These are phyloP conservation scores for Panthera uncia DNA, from an alignment of 2,113 vertebrate genomes.

Conservation along the genomic window DNA sequence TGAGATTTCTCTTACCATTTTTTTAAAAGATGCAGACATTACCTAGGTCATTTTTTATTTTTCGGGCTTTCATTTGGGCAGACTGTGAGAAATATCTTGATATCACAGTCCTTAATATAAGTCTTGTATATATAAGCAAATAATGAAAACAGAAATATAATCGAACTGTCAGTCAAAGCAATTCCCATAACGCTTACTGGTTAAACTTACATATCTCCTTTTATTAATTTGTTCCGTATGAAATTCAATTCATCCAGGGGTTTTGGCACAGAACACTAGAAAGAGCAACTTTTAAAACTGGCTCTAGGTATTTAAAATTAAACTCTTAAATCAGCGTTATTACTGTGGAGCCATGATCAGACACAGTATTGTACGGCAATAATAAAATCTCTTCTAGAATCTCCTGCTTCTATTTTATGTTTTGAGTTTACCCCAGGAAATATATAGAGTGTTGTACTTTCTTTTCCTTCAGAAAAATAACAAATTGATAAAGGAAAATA, in stretches of 20 bases:
- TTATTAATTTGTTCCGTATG: conserved; percentile 26
- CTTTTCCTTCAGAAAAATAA: conserved; percentile 73
- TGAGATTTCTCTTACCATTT: background rate
- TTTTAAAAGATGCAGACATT: conserved; percentile 19
- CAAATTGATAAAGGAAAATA: conserved; percentile 62
- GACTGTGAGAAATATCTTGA: conserved; percentile 28
- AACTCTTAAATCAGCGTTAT: conserved; percentile 65
- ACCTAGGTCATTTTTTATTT: conserved; percentile 42
- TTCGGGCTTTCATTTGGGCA: background rate
- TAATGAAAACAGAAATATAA: conserved; percentile 46
- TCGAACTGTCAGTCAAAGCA: background rate
- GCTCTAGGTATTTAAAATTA: conserved; percentile 77
- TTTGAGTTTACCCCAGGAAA: conserved; percentile 58
- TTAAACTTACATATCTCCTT: conserved; percentile 23
- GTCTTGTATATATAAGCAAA: conserved; percentile 4
- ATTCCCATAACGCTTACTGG: conserved; percentile 28
- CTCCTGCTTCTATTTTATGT: conserved; percentile 73
- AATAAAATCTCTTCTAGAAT: conserved; percentile 54
- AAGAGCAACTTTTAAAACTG: conserved; percentile 79
- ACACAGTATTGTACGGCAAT: conserved; percentile 70
- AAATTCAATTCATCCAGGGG: conserved; percentile 24
- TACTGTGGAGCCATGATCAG: conserved; percentile 70
- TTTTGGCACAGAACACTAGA: conserved; percentile 57
- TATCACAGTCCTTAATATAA: background rate
- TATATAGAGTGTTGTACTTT: conserved; percentile 44